Conservation (phyloP, 2,888 invertebrate genomes). For the Troglohyphantes excavatus region DNA sequence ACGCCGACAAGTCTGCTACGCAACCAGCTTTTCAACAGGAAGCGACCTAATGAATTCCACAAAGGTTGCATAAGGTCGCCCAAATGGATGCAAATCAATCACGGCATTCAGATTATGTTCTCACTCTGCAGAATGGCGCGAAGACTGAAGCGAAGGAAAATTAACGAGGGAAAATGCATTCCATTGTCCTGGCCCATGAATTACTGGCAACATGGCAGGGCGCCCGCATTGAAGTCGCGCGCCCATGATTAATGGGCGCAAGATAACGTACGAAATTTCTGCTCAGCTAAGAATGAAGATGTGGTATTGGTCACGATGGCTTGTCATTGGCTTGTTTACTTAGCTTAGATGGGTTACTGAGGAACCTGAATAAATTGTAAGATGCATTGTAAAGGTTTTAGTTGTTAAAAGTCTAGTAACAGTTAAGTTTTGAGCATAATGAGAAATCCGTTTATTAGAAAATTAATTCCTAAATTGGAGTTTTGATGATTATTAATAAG, state of each 20-base stretch:
- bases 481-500: too few relatives aligned
- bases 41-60: too few relatives aligned
- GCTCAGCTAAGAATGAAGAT: not conserved
- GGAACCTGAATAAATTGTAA: too few relatives aligned
- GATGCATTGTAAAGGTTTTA: too few relatives aligned
- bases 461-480: too few relatives aligned
- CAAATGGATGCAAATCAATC: slow-evolving; percentile 30
- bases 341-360: too few relatives aligned
- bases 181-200: slow-evolving; percentile 40
- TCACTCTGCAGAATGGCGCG: slow-evolving; percentile 5
- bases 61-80: not conserved
- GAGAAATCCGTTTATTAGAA: too few relatives aligned
- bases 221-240: not conserved
- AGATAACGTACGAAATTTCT: slow-evolving; percentile 16
- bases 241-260: slow-evolving; percentile 38
- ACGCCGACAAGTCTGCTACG: too few relatives aligned
- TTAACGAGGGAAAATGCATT: slow-evolving; percentile 50
- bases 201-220: slow-evolving; percentile 20
- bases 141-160: slow-evolving; percentile 28
- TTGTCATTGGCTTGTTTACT: not conserved
- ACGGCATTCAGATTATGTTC: slow-evolving; percentile 36
- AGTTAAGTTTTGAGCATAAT: too few relatives aligned
- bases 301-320: not conserved
- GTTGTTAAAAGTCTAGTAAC: too few relatives aligned
- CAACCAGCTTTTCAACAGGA: too few relatives aligned